Base-by-base conservation (phyloP, 2,888 invertebrate genomes). In the Cylloceria caligata region DNA sequence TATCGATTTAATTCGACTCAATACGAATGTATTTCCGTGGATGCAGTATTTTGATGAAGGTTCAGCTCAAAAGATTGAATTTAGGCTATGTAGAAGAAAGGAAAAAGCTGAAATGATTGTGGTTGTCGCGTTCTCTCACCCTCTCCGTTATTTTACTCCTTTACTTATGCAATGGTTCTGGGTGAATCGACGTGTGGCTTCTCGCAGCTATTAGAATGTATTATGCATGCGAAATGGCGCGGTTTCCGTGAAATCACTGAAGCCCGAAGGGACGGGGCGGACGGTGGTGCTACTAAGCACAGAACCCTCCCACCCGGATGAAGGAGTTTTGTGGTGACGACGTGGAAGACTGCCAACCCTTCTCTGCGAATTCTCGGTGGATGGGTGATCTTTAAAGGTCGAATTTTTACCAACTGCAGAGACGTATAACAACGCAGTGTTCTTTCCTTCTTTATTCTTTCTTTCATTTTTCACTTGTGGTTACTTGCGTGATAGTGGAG, bases 191-290 rank as follows among this genome's bases (percentile, higher is more conserved):
- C 49, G 69, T 78, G 73, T 81, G 73, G 64, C 52, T 80, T 65
- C 64, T 76, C 72, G 49, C 64, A 60, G 68, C 91, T 90, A 92
- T 92, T 91, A 91, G 89, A 90, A 91, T 92, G 90, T 91, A 91
- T 92, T 91, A 92, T 92, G 91, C 92, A 92, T 92, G 90, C 90
- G 90, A 90, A 91, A 90, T 90, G 90, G 88, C 88, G 89, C 88
- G 90, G 90, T 90, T 90, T 89, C 89, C 89, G 87, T 88, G 88
- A 90, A 91, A 91, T 90, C 90, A 91, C 89, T 90, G 89, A 86
- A 89, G 88, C 89, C 89, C 62, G 55, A 72, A 39, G 62, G 36
- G 68, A 55, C 60, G 57, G 62, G 52, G 52, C 21, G 65, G 39
- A 55, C 75, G 57, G 24, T 71, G 52, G 60, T 71, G 57, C 57